phyloP scores from a whole-genome alignment of 2,888 invertebrate genomes.

The Brenthis daphne region DNA sequence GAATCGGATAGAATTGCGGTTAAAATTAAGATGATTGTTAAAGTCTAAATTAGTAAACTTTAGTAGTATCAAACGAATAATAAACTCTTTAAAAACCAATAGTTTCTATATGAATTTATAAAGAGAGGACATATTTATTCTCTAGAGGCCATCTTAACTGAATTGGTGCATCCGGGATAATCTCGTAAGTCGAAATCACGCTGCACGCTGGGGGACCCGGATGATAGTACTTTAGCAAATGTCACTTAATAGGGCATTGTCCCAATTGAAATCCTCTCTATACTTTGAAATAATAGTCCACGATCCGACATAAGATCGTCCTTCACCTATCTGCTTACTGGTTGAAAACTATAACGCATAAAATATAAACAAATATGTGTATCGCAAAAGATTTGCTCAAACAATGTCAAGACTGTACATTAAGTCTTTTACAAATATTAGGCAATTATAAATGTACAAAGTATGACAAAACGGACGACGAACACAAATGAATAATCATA shows the following conservation, averaged over 20 bases:
- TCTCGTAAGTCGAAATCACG: conserved; percentile 43
- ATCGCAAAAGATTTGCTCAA: too few species aligned
- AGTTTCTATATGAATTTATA: conserved; percentile 9
- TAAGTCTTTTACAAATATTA: too few species aligned
- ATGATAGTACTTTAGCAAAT: conserved; percentile 61
- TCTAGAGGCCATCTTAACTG: conserved; percentile 44
- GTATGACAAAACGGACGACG: too few species aligned
- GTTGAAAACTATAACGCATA: too few species aligned
- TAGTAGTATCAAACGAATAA: not conserved
- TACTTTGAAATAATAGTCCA: not conserved
- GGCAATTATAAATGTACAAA: too few species aligned
- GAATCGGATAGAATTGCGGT: too few species aligned
- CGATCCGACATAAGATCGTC: not conserved
- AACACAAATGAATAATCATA: too few species aligned
- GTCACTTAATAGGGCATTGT: conserved; percentile 44
- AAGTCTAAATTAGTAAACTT: too few species aligned
- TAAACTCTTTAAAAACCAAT: not conserved
- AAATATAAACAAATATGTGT: too few species aligned
- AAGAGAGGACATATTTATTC: conserved; percentile 20
- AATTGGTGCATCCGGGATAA: conserved; percentile 67
- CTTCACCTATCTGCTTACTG: too few species aligned
- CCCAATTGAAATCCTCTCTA: conserved; percentile 40
- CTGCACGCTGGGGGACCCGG: conserved; percentile 47
- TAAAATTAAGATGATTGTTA: too few species aligned
- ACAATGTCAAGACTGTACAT: too few species aligned